These are phyloP conservation scores for Cosmia trapezina DNA, from an alignment of 2,888 invertebrate species.

Conservation along the genomic window DNA sequence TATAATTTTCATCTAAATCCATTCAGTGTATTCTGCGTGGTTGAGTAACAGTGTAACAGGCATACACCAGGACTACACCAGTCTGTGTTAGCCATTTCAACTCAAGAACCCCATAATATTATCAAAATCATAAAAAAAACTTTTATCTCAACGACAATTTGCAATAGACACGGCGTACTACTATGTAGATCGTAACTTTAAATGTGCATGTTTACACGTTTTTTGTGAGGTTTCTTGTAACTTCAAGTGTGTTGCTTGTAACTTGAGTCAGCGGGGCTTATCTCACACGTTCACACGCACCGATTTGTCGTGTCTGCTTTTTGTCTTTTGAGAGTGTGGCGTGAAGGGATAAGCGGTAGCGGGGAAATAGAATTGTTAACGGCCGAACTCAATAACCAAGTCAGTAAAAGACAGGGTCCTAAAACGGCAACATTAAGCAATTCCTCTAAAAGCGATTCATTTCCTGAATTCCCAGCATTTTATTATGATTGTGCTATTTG, in stretches of 20 bases:
- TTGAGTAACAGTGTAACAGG: background rate
- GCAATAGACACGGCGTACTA: conserved; percentile 36
- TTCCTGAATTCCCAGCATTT: too few species aligned
- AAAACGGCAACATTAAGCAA: too few species aligned
- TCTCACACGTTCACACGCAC: conserved; percentile 82
- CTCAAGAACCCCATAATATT: background rate
- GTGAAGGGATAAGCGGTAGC: conserved; percentile 49
- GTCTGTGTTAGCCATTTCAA: background rate
- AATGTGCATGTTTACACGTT: conserved; percentile 71
- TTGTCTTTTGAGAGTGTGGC: conserved; percentile 67
- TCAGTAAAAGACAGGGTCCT: too few species aligned
- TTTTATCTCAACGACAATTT: conserved; percentile 30
- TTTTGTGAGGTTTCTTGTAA: conserved; percentile 67
- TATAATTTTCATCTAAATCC: background rate
- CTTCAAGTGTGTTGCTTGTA: conserved; percentile 65
- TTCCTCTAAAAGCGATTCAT: too few species aligned
- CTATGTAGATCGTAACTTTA: conserved; percentile 31
- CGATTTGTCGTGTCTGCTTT: conserved; percentile 78
- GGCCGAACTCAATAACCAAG: too few species aligned
- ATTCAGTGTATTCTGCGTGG: background rate
- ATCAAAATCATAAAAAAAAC: conserved; percentile 25
- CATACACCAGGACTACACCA: too few species aligned
- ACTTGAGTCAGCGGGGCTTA: conserved; percentile 69
- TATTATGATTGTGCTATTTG: too few species aligned
- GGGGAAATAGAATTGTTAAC: conserved; percentile 5